Base-by-base conservation (phyloP, 2,888 invertebrate species). In the Acrobasis consociella region DNA sequence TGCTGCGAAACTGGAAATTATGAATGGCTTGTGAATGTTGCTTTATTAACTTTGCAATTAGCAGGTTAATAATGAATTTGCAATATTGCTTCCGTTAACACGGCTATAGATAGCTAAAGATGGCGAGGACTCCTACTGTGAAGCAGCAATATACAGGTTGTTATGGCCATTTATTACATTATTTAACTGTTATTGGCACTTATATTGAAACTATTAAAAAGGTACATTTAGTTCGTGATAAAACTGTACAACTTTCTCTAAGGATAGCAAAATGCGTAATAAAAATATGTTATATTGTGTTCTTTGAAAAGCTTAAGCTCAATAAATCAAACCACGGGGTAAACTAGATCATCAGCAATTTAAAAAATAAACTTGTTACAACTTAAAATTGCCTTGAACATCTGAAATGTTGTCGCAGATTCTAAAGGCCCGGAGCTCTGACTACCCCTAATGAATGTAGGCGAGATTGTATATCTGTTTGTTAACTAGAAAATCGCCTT, bases 401-500 rank as follows among this genome's bases (percentile, higher is more conserved):
- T 31, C 31, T 31, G 22, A 22, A 22, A 22, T 22, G 22, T 22
- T 22, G 22, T 22, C 5, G 22, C 42, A 42, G 2, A 42, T 42
- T 42, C 11, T 11, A 0, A 42, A 11, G 11, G 11, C 46, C 2
- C 46, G 13, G n/a, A 7, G 13, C 13, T 46, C 46, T 46, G 46
- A n/a, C 46, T 1, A 13, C 37, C 31, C 9, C 15, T 53, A n/a
- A 13, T 37, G 38, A n/a, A 53, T 17, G 13, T 38, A 53, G 37
- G n/a, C 13, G 37, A 37, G 13, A 11, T 31, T 5, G 5, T 52
- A 10, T 42, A 11, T 42, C 11, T 42, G 42, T 52, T 52, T 13
- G 52, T n/a, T 52, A 22, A 22, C 38, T 46, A 42, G 56, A 38
- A 56, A 56, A 55, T 39, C 56, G 11, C 56, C 56, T 56, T 56